These are phyloP conservation scores for Girardinichthys multiradiatus DNA, from an alignment of 2,113 vertebrate genomes.

Conservation along the genomic window DNA sequence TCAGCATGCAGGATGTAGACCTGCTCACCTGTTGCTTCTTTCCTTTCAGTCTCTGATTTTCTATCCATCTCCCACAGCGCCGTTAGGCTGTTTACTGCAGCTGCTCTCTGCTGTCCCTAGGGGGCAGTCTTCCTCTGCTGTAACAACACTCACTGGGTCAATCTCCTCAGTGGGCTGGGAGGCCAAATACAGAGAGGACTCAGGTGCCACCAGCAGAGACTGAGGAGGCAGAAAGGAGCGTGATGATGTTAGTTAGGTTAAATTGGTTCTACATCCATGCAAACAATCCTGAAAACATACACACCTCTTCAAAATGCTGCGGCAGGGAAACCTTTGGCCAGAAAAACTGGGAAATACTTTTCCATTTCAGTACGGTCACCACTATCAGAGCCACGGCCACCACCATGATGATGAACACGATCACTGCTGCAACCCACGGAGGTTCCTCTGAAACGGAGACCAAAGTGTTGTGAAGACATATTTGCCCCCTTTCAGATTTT, in stretches of 20 bases:
- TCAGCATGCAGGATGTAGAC: neutral
- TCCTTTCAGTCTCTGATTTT: neutral
- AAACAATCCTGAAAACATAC: constrained; percentile 1
- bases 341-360: constrained; percentile 49
- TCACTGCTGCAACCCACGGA: constrained; percentile 47
- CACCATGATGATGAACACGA: constrained; percentile 26
- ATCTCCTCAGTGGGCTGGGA: constrained; percentile 46
- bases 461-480: too few species aligned
- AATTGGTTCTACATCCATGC: too few species aligned
- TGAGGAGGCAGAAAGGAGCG: constrained; percentile 10
- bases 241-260: neutral
- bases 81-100: neutral
- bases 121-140: neutral
- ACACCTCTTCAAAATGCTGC: constrained; percentile 61
- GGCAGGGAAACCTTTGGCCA: constrained; percentile 62
- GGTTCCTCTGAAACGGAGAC: constrained; percentile 37
- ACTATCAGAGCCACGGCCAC: constrained; percentile 23
- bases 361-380: constrained; percentile 32
- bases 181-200: constrained; percentile 29
- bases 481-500: too few species aligned
- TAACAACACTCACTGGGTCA: constrained; percentile 54
- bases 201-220: constrained; percentile 45
- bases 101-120: neutral
- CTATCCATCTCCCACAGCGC: neutral
- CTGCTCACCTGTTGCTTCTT: too few species aligned